Conservation (phyloP, 2,113 vertebrate genomes). For the Gallinago media region DNA sequence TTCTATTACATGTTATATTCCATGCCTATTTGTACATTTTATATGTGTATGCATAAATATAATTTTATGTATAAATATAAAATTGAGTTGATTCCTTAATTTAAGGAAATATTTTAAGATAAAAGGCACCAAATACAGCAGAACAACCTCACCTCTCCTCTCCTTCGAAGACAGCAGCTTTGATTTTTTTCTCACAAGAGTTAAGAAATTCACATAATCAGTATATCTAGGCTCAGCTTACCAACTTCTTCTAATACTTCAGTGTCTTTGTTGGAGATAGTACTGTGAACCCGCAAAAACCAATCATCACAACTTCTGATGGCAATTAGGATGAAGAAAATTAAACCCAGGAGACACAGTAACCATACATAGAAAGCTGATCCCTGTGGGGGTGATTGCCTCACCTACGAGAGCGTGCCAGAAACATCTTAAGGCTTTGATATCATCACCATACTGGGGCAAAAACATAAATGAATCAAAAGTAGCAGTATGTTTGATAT, state of each 20-base stretch:
- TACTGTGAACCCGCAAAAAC: neutral
- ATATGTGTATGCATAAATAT: neutral
- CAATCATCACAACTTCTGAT: neutral
- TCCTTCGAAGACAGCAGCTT: neutral
- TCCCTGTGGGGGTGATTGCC: neutral
- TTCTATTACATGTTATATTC: neutral
- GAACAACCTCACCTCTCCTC: neutral
- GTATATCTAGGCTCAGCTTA: neutral
- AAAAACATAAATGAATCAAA: neutral
- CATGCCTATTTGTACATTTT: neutral
- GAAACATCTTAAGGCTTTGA: neutral
- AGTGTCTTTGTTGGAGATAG: neutral
- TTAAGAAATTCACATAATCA: neutral
- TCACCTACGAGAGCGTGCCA: neutral
- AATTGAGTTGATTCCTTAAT: neutral
- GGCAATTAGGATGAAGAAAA: constrained; percentile 17
- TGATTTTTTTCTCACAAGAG: neutral
- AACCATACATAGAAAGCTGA: neutral
- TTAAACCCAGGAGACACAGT: neutral
- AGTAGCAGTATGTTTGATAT: neutral
- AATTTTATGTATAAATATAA: neutral
- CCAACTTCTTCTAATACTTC: neutral
- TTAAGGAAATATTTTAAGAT: neutral
- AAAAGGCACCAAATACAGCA: neutral
- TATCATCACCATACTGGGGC: neutral